Evolutionary conservation across 2,113 vertebrate species (phyloP), one percentile per base, ranked within the genome.

Genomic region (Oceanodroma tethys): DNA sequence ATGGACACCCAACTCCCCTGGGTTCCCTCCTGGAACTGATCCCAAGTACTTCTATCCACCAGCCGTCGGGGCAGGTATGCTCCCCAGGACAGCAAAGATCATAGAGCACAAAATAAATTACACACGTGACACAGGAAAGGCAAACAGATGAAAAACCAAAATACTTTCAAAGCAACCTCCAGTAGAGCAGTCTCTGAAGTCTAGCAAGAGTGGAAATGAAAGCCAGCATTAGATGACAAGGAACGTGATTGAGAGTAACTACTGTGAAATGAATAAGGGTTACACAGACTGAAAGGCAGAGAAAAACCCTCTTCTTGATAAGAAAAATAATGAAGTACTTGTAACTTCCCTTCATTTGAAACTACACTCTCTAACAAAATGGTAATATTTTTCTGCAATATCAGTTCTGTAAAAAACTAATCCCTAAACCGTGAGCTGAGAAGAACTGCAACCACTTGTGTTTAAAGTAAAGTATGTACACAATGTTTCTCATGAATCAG

Each of bases 121-220:
- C 11, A 81, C 42, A 79, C 3, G 0, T 60, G 66, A 73, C 73
- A 82, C 53, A 73, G 42, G n/a, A 75, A 89, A 94, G 55, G 81
- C 30, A 87, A 83, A 89, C 40, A 56, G 47, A 84, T 65, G 66
- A 88, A 95, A 94, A 91, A 30, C 2, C 23, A 43, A 88, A 94
- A 81, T 50, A 50, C 47, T 95, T 90, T 78, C 65, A 90, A 91
- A 95, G 79, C 16, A 81, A 62, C 62, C 87, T 96, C 79, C 88
- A 96, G 53, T n/a, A 36, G 80, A 84, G 81, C 73, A 68, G 73
- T 45, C 66, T 95, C 90, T 95, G 84, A 95, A 95, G 81, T 84
- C 43, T 59, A 62, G 34, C 75, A 89, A 56, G 87, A 94, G 60
- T 82, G 53, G 74, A 96, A 96, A 96, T 80, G 87, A 94, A 95